Evolutionary conservation across 1,140 invertebrate genomes (phyloP), one percentile per base, ranked within the genome.

Genomic region (Papilio dardanus): DNA sequence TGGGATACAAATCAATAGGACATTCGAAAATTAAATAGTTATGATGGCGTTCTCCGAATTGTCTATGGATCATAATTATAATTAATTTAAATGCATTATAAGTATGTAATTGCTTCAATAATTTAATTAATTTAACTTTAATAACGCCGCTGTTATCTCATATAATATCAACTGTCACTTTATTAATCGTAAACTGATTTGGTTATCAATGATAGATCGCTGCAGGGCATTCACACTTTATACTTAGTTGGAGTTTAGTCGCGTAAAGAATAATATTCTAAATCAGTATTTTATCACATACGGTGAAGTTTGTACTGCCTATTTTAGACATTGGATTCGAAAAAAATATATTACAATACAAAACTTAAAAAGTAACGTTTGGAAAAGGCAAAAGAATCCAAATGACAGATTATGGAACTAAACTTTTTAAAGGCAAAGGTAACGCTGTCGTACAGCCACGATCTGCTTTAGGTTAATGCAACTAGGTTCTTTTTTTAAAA

Each of bases 181-280:
- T 28, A 62, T 62, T 62, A 62, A 62, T 62, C 54, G 54, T 62
- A 62, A 62, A 62, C 54, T 62, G 54, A 62, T 62, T 54, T 62
- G 21, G 24, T 62, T 62, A 62, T 62, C 54, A 16, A 28, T 62
- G 21, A 28, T 62, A 62, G 2, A 62, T 62, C 8, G 54, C 28
- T 62, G 54, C 24, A 62, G 54, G 24, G 24, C 54, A 28, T 62
- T 62, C 54, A 62, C 24, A 28, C 24, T 30, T 16, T 5, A 14
- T 30, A 62, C 54, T 62, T 62, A 14, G 54, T 14, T 28, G 24
- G 16, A 28, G 21, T 14, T 14, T 24, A 37, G 10, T 12, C 8
- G 10, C 8, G 14, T 14, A 4, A 5, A 37, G 2, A 10, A 37
- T 12, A 37, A 37, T 10, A 37, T 37, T 37, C 12, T 37, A 8